A percentile compares a stretch with the other conserved stretches of the same genome.
Conservation (phyloP, 37 sponge, comb jelly and placozoan genomes). For the Tethya wilhelma region DNA sequence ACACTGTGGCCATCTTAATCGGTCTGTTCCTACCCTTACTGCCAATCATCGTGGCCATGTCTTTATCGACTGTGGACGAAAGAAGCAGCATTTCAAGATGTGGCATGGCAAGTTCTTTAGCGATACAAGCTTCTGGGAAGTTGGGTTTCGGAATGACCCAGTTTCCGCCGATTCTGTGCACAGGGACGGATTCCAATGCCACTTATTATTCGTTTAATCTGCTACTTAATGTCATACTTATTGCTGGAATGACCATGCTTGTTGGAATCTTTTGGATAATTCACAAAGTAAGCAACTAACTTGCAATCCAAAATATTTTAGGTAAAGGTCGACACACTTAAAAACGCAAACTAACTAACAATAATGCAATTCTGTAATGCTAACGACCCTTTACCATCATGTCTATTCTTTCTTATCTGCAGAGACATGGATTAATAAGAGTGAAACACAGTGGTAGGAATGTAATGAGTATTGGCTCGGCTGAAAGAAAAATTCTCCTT, state of each 20-base stretch:
- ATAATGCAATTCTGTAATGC: neutral
- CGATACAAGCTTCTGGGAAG: neutral
- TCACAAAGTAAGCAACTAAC: neutral
- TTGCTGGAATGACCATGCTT: conserved; percentile 19
- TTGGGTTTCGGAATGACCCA: conserved; percentile 14
- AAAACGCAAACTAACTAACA: too few relatives aligned
- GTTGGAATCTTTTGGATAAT: conserved; percentile 13
- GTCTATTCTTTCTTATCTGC: neutral
- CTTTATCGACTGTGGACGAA: too few relatives aligned
- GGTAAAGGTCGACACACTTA: too few relatives aligned
- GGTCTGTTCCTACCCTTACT: neutral
- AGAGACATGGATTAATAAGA: neutral
- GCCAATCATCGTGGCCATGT: neutral
- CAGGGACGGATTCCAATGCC: neutral
- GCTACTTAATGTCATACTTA: conserved; percentile 13
- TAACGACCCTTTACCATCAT: neutral
- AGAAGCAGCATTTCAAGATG: too few relatives aligned
- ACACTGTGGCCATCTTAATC: neutral
- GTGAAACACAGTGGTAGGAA: neutral
- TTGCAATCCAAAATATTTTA: too few relatives aligned
- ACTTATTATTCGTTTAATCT: conserved; percentile 23
- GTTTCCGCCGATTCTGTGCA: conserved; percentile 34
- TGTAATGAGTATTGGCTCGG: neutral
- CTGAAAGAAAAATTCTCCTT: neutral
- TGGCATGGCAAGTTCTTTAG: neutral